phyloP scores from a whole-genome alignment of 1,140 invertebrate genomes.

The Phenacoccus solenopsis region DNA sequence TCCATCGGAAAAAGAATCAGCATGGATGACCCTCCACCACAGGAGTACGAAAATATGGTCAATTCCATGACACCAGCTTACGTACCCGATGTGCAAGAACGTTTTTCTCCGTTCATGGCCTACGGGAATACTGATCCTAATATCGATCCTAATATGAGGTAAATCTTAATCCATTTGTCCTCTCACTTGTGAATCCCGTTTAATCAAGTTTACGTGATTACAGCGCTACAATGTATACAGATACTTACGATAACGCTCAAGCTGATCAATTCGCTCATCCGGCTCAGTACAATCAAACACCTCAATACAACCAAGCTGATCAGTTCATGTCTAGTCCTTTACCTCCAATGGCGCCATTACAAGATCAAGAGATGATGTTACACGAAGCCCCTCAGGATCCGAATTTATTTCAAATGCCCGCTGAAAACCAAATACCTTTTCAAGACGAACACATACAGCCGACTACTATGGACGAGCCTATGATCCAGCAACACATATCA shows the following conservation, averaged over 20 bases:
- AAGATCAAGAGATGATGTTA: constrained; percentile 4
- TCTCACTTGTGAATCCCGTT: too few relatives aligned
- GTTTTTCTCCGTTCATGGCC: constrained; percentile 35
- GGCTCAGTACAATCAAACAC: background rate
- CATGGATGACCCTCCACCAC: constrained; percentile 75
- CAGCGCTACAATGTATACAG: background rate
- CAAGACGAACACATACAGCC: background rate
- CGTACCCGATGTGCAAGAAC: constrained; percentile 38
- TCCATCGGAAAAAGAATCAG: constrained; percentile 64
- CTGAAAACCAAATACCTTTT: background rate
- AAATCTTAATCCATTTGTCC: background rate
- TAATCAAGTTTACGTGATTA: background rate
- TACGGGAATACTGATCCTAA: constrained; percentile 33
- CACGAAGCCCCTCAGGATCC: background rate
- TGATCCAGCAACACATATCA: background rate
- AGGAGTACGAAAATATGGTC: constrained; percentile 55
- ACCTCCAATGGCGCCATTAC: background rate
- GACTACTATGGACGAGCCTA: background rate
- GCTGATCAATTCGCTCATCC: background rate
- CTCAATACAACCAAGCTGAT: background rate
- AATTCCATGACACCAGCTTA: constrained; percentile 40
- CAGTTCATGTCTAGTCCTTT: constrained; percentile 5
- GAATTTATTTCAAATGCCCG: background rate
- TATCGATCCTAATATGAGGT: background rate
- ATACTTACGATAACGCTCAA: background rate